A percentile compares a stretch with the other conserved stretches of the same genome.
Conservation (phyloP, 2,797 vertebrate genomes). For the Channallabes apus region DNA sequence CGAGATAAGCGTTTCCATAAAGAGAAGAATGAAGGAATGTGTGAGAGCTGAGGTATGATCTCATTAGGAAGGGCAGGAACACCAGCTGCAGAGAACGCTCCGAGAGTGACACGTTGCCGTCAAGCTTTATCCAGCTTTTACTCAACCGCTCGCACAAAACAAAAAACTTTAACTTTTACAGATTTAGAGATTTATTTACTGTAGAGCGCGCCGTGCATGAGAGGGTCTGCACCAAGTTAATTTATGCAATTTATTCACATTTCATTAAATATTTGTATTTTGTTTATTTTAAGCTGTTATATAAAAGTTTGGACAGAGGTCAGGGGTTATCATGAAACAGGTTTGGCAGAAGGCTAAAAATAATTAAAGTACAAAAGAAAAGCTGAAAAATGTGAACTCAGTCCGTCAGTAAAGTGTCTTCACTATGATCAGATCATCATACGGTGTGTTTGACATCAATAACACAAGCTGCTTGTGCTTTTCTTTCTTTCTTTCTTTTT, state of each 20-base stretch:
- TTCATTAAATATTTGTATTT: background rate
- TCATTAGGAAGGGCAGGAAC: constrained; percentile 33
- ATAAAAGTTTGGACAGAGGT: background rate
- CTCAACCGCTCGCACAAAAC: background rate
- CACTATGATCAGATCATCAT: too few relatives aligned
- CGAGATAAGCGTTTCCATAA: constrained; percentile 67
- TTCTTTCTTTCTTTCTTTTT: too few relatives aligned
- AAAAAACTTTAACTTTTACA: background rate
- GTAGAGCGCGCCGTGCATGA: background rate
- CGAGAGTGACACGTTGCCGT: background rate
- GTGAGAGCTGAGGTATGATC: constrained; percentile 58
- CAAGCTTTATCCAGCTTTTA: background rate
- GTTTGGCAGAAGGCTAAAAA: background rate
- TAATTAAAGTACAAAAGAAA: background rate
- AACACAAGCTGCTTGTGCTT: too few relatives aligned
- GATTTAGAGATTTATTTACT: background rate
- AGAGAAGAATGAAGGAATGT: constrained; percentile 58
- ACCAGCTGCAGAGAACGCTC: background rate
- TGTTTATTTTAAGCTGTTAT: background rate
- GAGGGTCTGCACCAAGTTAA: background rate
- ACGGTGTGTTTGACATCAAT: too few relatives aligned
- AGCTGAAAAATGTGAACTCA: background rate
- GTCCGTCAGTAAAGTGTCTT: too few relatives aligned
- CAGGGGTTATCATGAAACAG: background rate
- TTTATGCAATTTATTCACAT: background rate